Base-by-base conservation (phyloP, 2,888 invertebrate genomes). In the Ecdyonurus torrentis region DNA sequence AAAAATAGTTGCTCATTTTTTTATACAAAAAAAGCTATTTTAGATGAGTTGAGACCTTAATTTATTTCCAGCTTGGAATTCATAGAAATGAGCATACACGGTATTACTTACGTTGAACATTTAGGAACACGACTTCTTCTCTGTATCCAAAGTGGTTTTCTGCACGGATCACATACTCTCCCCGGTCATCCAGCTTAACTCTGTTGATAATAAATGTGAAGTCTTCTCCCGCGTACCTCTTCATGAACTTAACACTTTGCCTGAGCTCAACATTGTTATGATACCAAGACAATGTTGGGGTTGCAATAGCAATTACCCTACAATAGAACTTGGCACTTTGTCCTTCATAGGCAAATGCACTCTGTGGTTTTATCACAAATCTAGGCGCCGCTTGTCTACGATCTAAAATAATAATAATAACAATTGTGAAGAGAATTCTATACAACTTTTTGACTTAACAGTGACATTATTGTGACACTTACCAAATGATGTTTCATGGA, bases 241-340 rank as follows among this genome's bases (percentile, higher is more conserved):
- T 98, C 98, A 99, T 99, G 77, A 91, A 96, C 77, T 99, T 99
- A 67, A 97, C 96, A 69, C 95, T 95, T 78, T 99, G 98, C 63
- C 92, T 81, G 63, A 99, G 78, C 73, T 97, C 97, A 71, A 85
- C 83, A 76, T 91, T 92, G 76, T 93, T 95, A 72, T 90, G 88
- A 68, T 87, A 89, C 99, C 99, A 99, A 23, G 94, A 90, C 66
- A 99, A 84, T 0, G 94, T 93, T 52, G 98, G 94, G 23, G 95
- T 84, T 24, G 98, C 95, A 68, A 88, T 85, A 0, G 94, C 94
- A 72, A 99, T 92, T 69, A 99, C 89, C 70, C 96, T 87, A 75
- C 98, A 99, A 75, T 92, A 93, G 81, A 99, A 91, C 74, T 93
- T 95, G 65, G 95, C 97, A 66, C 91, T 92, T 75, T 98, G 96